phyloP scores from a whole-genome alignment of 2,113 vertebrate genomes.

The Leuciscus idus region DNA sequence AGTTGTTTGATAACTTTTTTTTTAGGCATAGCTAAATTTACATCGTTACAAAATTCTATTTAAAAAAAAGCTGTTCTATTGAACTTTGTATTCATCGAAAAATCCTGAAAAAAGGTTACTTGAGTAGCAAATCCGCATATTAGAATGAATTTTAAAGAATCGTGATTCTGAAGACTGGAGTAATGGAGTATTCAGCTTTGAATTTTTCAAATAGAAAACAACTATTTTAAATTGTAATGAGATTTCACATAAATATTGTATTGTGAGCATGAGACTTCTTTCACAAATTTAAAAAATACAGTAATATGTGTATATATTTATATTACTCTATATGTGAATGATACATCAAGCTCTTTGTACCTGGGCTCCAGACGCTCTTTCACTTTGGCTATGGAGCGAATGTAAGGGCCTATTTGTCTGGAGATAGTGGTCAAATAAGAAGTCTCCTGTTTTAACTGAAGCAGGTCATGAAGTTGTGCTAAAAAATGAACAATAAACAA shows the following conservation, averaged over 20 bases:
- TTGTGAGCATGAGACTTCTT: background rate
- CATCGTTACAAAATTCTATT: no score
- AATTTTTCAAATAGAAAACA: background rate
- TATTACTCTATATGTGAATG: conserved; percentile 6
- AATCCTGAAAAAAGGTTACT: no score
- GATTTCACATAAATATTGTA: background rate
- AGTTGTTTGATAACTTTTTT: no score
- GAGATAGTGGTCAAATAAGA: conserved; percentile 81
- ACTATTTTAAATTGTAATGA: background rate
- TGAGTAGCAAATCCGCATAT: no score
- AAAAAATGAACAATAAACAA: conserved; percentile 7
- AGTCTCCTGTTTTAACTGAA: conserved; percentile 84
- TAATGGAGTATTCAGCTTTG: no score
- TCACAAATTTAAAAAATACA: background rate
- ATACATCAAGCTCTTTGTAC: conserved; percentile 59
- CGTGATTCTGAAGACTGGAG: no score
- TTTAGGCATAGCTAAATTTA: no score
- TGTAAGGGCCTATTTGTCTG: conserved; percentile 83
- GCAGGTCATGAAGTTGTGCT: conserved; percentile 85
- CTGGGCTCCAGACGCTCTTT: conserved; percentile 86
- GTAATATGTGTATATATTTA: background rate
- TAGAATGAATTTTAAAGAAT: no score
- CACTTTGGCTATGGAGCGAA: conserved; percentile 84
- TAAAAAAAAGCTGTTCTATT: no score
- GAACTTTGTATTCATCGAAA: no score